These are phyloP conservation scores for Gopherus flavomarginatus DNA, from an alignment of 2,113 vertebrate genomes.

Conservation along the genomic window DNA sequence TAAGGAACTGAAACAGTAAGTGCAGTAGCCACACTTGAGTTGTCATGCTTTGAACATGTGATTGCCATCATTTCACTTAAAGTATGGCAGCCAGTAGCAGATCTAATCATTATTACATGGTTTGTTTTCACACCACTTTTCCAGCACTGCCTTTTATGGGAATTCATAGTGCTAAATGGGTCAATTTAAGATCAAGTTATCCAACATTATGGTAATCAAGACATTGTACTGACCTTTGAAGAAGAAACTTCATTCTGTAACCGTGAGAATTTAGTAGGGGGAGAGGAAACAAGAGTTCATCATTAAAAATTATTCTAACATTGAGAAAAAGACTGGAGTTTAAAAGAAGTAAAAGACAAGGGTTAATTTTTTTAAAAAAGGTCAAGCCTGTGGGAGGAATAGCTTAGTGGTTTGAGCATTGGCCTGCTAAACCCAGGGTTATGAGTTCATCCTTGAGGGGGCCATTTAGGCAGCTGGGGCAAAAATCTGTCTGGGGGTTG, in stretches of 20 bases:
- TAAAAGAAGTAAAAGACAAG: neutral
- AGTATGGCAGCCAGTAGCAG: conserved; percentile 63
- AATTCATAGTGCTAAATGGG: conserved; percentile 59
- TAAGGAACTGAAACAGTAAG: conserved; percentile 49
- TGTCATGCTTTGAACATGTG: conserved; percentile 63
- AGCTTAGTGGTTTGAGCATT: no score
- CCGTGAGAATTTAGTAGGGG: conserved; percentile 28
- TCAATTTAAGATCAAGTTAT: conserved; percentile 71
- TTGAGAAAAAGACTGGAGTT: neutral
- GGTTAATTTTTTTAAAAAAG: neutral
- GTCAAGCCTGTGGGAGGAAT: no score
- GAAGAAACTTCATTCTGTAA: conserved; percentile 68
- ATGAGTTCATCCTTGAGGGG: no score
- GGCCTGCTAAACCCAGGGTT: no score
- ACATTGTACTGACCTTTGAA: conserved; percentile 73
- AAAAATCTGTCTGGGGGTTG: no score
- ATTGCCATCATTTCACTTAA: conserved; percentile 53
- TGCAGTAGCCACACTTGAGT: conserved; percentile 53
- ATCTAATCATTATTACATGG: conserved; percentile 61
- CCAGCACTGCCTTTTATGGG: conserved; percentile 51
- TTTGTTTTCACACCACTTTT: conserved; percentile 71
- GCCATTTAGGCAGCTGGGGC: no score
- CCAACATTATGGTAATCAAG: conserved; percentile 69
- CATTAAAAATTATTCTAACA: neutral
- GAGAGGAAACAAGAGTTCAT: conserved; percentile 4